Percentiles rank a stretch among this genome's conserved stretches.
Evolutionary conservation across 2,888 invertebrate species (phyloP).

Genomic region (Tubulanus polymorphus): DNA sequence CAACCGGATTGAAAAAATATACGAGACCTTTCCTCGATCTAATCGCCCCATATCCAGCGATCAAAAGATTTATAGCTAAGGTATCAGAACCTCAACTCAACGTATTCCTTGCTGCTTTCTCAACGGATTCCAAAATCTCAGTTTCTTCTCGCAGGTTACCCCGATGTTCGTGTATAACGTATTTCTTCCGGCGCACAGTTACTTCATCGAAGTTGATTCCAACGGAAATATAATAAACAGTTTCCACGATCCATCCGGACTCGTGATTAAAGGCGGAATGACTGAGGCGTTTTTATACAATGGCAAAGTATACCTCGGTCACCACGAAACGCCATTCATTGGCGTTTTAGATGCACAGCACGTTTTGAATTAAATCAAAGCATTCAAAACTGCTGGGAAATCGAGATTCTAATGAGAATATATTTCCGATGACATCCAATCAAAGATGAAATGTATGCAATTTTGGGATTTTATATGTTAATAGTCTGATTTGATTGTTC

Average conservation of each 20-base stretch:
- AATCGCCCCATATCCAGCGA: conserved; percentile 33
- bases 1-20: conserved; percentile 17
- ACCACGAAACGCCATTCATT: conserved; percentile 28
- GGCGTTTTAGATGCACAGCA: conserved; percentile 13
- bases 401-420: too few relatives aligned
- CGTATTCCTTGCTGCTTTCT: neutral
- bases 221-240: conserved; percentile 26
- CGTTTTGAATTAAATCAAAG: too few relatives aligned
- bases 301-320: conserved; percentile 28
- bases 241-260: conserved; percentile 31
- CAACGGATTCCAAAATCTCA: neutral
- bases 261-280: conserved; percentile 20
- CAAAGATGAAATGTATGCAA: too few relatives aligned
- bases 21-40: conserved; percentile 29
- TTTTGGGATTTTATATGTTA: too few relatives aligned
- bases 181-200: conserved; percentile 30
- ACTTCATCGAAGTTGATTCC: conserved; percentile 25
- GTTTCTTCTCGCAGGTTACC: conserved; percentile 23
- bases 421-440: too few relatives aligned
- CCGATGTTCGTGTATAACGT: conserved; percentile 28
- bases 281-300: conserved; percentile 30
- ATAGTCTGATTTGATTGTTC: too few relatives aligned
- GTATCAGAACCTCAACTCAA: conserved; percentile 19
- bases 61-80: conserved; percentile 33
- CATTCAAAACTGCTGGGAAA: too few relatives aligned